These are phyloP conservation scores for Spinus olivaceus DNA, from an alignment of 2,797 vertebrate genomes.

Conservation along the genomic window DNA sequence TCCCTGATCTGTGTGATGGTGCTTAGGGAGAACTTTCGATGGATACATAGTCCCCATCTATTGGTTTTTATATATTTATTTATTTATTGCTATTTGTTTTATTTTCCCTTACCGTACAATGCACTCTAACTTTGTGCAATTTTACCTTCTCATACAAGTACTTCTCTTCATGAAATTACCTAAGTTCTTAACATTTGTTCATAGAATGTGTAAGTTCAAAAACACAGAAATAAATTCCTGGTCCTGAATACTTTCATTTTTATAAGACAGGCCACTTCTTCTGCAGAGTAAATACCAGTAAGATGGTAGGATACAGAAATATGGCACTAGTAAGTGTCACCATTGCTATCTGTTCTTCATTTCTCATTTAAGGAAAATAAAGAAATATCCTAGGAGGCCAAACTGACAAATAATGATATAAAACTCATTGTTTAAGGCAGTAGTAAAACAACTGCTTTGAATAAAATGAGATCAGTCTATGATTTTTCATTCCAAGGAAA, in stretches of 20 bases:
- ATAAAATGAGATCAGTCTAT: slow-evolving; percentile 28
- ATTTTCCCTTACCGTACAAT: neutral
- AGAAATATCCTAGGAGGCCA: neutral
- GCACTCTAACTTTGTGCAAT: neutral
- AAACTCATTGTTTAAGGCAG: slow-evolving; percentile 17
- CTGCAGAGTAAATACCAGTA: neutral
- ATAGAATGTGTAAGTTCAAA: neutral
- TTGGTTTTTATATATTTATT: neutral
- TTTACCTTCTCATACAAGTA: neutral
- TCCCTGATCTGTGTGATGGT: neutral
- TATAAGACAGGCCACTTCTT: neutral
- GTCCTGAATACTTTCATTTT: neutral
- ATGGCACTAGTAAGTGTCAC: neutral
- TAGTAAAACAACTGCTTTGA: neutral
- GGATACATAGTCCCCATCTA: neutral
- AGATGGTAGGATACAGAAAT: neutral
- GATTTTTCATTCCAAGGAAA: slow-evolving; percentile 23
- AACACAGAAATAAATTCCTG: neutral
- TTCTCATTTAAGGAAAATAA: neutral
- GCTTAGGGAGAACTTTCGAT: neutral
- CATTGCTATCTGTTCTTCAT: neutral
- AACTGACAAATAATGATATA: slow-evolving; percentile 4
- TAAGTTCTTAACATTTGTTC: neutral
- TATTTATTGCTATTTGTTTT: neutral
- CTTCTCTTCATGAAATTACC: neutral